Evolutionary conservation across 2,797 vertebrate genomes (phyloP), one percentile per base, ranked within the genome.

Genomic region (Otolemur crassicaudatus): DNA sequence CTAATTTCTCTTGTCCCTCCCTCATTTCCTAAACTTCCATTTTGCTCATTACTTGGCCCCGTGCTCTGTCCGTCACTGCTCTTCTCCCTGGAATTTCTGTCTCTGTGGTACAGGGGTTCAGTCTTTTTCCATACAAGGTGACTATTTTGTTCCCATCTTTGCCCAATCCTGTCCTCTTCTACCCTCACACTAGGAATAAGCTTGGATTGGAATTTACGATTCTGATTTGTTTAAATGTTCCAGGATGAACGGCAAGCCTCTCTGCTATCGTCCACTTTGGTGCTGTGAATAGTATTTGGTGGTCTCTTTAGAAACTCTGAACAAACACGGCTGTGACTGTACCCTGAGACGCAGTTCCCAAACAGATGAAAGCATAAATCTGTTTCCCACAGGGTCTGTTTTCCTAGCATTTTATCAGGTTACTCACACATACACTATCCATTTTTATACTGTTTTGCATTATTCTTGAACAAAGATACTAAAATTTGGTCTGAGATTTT

Each of bases 1-100:
- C 98, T 96, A 95, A 97, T 84, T 94, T 95, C 40, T 29, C 87
- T 34, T 90, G 37, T 91, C 20, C 69, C 20, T 82, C 58, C n/a
- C 93, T 95, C 67, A 29, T 96, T 97, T 98, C 83, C 46, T 95
- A 49, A 81, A 19, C 20, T 90, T 94, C 61, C 56, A 72, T 84
- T 97, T 97, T 12, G 16, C 96, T 97, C 89, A 96, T 40, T 70
- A 3, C 29, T 92, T 97, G 93, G 69, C 75, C 96, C 96, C 96
- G 95, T 93, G 9, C 82, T 56, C 56, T 56, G 29, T 73, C 43
- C 34, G 85, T 95, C 65, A 82, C 0, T 89, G 69, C 87, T 95
- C 40, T 72, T 86, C 72, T 94, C 58, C 63, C 7, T 29, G 94
- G 77, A 94, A 92, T 95, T 86, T 72, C n/a, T 80, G 83, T 95